Conservation (phyloP, 2,113 vertebrate species). For the Brachirus orientalis region DNA sequence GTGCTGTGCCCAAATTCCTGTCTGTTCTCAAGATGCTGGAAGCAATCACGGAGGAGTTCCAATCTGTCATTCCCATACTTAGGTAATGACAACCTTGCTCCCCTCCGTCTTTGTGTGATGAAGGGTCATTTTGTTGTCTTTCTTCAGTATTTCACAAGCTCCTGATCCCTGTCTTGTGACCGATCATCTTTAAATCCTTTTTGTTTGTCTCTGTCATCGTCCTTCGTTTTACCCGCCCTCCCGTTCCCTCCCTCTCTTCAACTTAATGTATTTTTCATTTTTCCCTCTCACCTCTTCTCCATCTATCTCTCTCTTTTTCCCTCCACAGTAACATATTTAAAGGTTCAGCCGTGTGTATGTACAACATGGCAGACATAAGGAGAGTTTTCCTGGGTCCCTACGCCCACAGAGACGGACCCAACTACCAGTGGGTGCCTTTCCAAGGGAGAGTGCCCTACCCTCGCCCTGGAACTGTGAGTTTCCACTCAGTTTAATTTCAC, state of each 20-base stretch:
- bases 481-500: background rate
- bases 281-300: background rate
- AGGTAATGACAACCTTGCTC: slow-evolving; percentile 66
- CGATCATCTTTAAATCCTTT: slow-evolving; percentile 40
- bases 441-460: slow-evolving; percentile 96
- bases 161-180: slow-evolving; percentile 58
- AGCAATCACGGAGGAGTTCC: slow-evolving; percentile 73
- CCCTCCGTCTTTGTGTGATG: slow-evolving; percentile 55
- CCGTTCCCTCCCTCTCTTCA: slow-evolving; percentile 8
- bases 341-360: slow-evolving; percentile 96
- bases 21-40: slow-evolving; percentile 73
- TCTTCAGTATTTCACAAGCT: slow-evolving; percentile 57
- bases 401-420: slow-evolving; percentile 95
- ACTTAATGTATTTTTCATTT: background rate
- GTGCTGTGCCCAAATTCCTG: slow-evolving; percentile 74
- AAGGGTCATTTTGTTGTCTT: slow-evolving; percentile 74
- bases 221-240: slow-evolving; percentile 14
- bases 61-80: slow-evolving; percentile 65
- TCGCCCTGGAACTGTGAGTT: slow-evolving; percentile 94
- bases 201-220: slow-evolving; percentile 34
- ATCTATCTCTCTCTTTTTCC: slow-evolving; percentile 4
- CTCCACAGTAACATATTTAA: slow-evolving; percentile 93
- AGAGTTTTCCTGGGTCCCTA: slow-evolving; percentile 97
- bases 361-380: slow-evolving; percentile 95
- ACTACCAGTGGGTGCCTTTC: slow-evolving; percentile 97